Evolutionary conservation across 2,797 vertebrate genomes (phyloP).

Genomic region (Mus caroli): DNA sequence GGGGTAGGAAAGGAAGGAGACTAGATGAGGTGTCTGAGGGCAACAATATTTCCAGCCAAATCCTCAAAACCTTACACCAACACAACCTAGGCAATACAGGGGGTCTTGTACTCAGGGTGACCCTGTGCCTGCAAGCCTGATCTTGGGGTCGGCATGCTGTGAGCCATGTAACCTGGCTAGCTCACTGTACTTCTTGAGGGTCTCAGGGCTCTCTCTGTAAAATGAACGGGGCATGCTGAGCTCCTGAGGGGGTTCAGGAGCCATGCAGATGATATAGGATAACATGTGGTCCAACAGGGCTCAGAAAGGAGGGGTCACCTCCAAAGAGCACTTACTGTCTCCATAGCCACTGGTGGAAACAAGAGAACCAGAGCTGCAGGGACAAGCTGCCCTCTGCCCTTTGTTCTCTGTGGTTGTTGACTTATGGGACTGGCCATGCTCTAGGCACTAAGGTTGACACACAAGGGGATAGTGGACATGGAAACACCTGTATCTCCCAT

Average conservation of each 20-base stretch:
- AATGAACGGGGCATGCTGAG: too few relatives aligned
- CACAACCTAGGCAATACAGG: fast-evolving
- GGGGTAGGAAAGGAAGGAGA: background rate
- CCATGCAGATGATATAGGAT: too few relatives aligned
- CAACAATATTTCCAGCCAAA: background rate
- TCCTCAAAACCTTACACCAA: background rate
- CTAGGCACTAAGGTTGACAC: background rate
- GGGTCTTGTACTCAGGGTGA: fast-evolving
- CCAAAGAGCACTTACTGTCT: too few relatives aligned
- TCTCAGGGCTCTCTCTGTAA: background rate
- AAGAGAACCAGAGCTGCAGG: background rate
- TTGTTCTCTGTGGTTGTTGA: background rate
- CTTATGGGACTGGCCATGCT: background rate
- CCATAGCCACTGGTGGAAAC: background rate
- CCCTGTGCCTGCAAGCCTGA: fast-evolving
- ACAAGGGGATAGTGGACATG: background rate
- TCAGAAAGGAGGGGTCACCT: background rate
- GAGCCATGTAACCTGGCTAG: background rate
- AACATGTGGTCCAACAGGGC: background rate
- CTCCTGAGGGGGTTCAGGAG: background rate
- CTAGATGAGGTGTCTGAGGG: background rate
- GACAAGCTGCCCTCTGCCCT: too few relatives aligned
- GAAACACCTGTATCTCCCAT: background rate
- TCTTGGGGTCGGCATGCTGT: background rate
- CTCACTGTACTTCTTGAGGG: background rate